phyloP scores from a whole-genome alignment of 2,888 invertebrate species.

The Endotricha flammealis region DNA sequence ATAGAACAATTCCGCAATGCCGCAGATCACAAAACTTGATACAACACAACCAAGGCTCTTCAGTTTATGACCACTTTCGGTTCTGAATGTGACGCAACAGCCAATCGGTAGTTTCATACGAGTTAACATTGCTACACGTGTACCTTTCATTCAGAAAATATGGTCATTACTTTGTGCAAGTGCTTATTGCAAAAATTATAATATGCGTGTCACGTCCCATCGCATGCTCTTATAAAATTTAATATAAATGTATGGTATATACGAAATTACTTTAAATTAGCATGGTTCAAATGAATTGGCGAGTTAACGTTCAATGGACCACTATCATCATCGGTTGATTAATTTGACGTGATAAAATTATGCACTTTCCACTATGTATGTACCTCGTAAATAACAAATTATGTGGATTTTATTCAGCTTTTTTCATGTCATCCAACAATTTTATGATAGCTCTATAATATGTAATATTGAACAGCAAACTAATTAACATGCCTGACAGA shows the following conservation, averaged over 20 bases:
- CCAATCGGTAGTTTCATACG: constrained; percentile 42
- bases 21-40: constrained; percentile 59
- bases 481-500: no score
- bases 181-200: constrained; percentile 43
- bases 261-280: constrained; percentile 38
- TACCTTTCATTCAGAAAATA: constrained; percentile 52
- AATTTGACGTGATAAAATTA: constrained; percentile 10
- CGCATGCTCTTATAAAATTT: constrained; percentile 34
- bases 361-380: constrained; percentile 2
- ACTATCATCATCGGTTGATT: constrained; percentile 14
- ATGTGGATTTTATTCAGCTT: background rate
- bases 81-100: constrained; percentile 59
- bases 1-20: constrained; percentile 57
- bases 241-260: constrained; percentile 41
- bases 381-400: background rate
- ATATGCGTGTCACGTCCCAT: constrained; percentile 51
- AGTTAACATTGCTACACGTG: constrained; percentile 23
- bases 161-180: constrained; percentile 41
- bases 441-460: no score
- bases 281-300: constrained; percentile 42
- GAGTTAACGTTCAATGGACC: constrained; percentile 33
- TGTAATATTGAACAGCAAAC: no score
- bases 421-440: no score
- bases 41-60: constrained; percentile 62
- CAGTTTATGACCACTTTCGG: constrained; percentile 71